phyloP scores from a whole-genome alignment of 1,140 invertebrate genomes.

The Andrena cerasifolii region DNA sequence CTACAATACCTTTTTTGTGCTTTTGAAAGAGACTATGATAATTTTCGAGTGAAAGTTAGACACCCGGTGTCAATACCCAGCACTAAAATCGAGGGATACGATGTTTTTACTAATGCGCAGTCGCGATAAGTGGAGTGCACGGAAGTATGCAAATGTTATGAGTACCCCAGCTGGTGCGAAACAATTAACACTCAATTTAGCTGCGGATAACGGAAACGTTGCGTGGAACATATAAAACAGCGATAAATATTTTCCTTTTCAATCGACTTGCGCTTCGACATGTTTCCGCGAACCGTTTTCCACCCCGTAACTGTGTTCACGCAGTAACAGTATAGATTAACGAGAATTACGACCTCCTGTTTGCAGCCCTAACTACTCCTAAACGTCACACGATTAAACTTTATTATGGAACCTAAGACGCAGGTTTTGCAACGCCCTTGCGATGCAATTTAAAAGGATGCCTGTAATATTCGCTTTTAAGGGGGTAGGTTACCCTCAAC shows the following conservation, averaged over 20 bases:
- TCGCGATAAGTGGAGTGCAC: slow-evolving; percentile 12
- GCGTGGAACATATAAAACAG: not conserved
- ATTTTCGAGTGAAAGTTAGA: not conserved
- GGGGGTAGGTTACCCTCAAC: no score
- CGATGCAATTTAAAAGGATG: slow-evolving; percentile 27
- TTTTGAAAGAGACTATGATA: not conserved
- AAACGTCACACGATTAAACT: slow-evolving; percentile 17
- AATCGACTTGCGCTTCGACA: not conserved
- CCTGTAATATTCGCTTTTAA: slow-evolving; percentile 1
- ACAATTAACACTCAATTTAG: slow-evolving; percentile 13
- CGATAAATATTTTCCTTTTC: not conserved
- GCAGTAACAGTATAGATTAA: not conserved
- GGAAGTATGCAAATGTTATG: slow-evolving; percentile 4
- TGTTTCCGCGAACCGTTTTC: slow-evolving; percentile 11
- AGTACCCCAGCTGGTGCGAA: slow-evolving; percentile 15
- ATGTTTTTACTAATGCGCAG: not conserved
- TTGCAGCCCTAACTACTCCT: not conserved
- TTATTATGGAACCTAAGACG: slow-evolving; percentile 24
- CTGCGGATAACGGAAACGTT: not conserved
- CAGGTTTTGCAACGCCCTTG: slow-evolving; percentile 2
- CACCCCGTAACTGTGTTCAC: not conserved
- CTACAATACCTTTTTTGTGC: no score
- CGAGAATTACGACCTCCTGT: not conserved
- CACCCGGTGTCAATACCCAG: not conserved
- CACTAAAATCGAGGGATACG: slow-evolving; percentile 11